Conservation (phyloP, 2,113 vertebrate genomes). For the Beaufortia kweichowensis region DNA sequence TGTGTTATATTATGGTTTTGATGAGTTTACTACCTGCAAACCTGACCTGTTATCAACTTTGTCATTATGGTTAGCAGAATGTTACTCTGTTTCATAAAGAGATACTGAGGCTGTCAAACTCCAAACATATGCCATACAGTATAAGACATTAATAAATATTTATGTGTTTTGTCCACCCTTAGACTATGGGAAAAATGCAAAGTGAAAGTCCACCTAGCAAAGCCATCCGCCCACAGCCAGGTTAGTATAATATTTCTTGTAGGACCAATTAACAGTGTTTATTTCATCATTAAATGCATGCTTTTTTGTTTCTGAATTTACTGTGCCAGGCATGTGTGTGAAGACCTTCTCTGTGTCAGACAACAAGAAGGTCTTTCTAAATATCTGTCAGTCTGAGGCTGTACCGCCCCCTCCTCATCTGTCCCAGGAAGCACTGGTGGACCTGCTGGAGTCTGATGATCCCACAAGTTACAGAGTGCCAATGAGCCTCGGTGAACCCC, state of each 20-base stretch:
- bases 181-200: slow-evolving; percentile 67
- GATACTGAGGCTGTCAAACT: no score
- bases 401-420: slow-evolving; percentile 81
- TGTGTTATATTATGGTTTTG: no score
- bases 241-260: slow-evolving; percentile 48
- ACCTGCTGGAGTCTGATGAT: slow-evolving; percentile 84
- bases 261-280: background rate
- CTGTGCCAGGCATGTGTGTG: slow-evolving; percentile 80
- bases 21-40: no score
- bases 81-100: no score
- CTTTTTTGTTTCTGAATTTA: background rate
- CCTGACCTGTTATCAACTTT: no score
- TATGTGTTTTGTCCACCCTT: slow-evolving; percentile 22
- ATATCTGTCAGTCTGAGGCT: slow-evolving; percentile 82
- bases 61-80: no score
- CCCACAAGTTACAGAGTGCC: slow-evolving; percentile 83
- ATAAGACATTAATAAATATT: no score
- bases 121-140: no score
- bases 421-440: slow-evolving; percentile 78
- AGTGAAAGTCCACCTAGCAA: slow-evolving; percentile 61
- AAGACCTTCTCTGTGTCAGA: slow-evolving; percentile 75
- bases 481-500: slow-evolving; percentile 90
- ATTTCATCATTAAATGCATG: background rate
- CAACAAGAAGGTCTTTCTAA: slow-evolving; percentile 82
- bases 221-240: slow-evolving; percentile 73